Evolutionary conservation across 2,113 vertebrate species (phyloP).

Genomic region (Heloderma charlesbogerti): DNA sequence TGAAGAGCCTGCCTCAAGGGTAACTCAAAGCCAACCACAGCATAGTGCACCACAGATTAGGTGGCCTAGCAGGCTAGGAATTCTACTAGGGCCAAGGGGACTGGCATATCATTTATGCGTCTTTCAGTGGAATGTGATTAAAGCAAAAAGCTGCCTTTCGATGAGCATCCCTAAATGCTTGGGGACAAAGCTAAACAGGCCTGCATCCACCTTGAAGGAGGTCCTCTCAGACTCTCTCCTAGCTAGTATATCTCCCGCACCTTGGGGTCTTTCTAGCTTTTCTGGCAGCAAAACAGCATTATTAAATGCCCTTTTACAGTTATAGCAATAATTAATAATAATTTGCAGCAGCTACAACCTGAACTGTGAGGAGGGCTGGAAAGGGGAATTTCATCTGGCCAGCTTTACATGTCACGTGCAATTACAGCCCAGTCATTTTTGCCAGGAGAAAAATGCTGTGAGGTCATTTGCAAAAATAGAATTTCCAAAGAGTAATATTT

Average conservation of each 20-base stretch:
- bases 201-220: not conserved
- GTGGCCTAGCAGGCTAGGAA: not conserved
- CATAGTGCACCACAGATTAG: not conserved
- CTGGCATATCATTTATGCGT: not conserved
- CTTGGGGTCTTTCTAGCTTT: not conserved
- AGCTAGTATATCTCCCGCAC: not conserved
- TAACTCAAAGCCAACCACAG: not conserved
- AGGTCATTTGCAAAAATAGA: conserved; percentile 35
- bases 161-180: not conserved
- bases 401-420: not conserved
- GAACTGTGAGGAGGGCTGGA: not conserved
- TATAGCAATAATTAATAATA: conserved; percentile 1
- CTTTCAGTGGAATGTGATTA: not conserved
- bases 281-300: not conserved
- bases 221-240: not conserved
- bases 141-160: not conserved
- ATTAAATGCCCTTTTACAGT: conserved; percentile 2
- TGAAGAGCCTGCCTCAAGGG: not conserved
- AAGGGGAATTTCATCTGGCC: conserved; percentile 15
- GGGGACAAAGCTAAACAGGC: not conserved
- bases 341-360: not conserved
- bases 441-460: not conserved
- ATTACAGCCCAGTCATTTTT: conserved; percentile 1
- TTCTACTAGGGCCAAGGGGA: not conserved
- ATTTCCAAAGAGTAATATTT: conserved; percentile 27